These are phyloP conservation scores for Xiphophorus maculatus DNA, from an alignment of 2,113 vertebrate genomes.

Conservation along the genomic window DNA sequence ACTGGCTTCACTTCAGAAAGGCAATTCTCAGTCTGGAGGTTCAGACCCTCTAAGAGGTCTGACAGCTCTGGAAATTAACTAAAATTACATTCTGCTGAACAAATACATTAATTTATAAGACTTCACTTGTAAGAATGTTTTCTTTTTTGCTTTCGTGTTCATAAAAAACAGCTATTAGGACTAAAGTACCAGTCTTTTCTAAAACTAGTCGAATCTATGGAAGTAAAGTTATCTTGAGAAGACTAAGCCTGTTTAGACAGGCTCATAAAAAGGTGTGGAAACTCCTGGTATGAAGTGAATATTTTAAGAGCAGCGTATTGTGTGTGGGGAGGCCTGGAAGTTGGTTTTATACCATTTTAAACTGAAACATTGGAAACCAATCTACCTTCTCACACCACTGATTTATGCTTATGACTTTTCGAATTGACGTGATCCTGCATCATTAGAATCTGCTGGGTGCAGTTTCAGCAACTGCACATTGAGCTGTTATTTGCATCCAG, in stretches of 20 bases:
- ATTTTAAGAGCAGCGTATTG: background rate
- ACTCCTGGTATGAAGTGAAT: background rate
- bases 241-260: background rate
- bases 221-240: background rate
- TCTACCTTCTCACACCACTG: background rate
- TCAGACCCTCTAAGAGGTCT: background rate
- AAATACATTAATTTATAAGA: constrained; percentile 3
- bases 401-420: background rate
- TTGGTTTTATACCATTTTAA: background rate
- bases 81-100: constrained; percentile 13
- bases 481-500: constrained; percentile 1
- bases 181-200: background rate
- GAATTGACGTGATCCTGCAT: background rate
- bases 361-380: constrained; percentile 4
- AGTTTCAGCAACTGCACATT: constrained; percentile 3
- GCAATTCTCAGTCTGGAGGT: background rate
- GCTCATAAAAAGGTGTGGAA: background rate
- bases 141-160: constrained; percentile 1
- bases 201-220: background rate
- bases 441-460: background rate
- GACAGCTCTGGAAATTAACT: constrained; percentile 20
- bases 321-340: background rate
- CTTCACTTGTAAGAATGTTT: background rate
- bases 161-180: background rate
- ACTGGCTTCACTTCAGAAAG: constrained; percentile 5